Conservation (phyloP, 2,888 invertebrate species). For the Drosophila niveifrons region DNA sequence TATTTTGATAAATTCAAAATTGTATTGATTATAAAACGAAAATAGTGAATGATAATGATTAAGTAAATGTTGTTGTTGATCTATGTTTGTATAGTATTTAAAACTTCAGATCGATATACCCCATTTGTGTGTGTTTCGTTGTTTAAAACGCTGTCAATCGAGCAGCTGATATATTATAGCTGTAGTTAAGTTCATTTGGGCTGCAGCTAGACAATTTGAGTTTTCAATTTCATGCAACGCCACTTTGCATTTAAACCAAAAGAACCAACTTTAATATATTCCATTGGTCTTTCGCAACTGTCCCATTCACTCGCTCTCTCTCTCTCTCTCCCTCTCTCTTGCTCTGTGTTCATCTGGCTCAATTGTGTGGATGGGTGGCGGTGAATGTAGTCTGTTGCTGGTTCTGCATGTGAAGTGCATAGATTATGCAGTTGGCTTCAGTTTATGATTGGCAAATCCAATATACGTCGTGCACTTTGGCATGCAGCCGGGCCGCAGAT, state of each 20-base stretch:
- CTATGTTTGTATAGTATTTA: neutral
- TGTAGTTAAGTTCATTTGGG: constrained; percentile 31
- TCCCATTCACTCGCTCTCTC: neutral
- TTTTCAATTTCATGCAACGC: constrained; percentile 64
- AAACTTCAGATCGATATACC: neutral
- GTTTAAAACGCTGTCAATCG: too few species aligned
- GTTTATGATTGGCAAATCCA: constrained; percentile 81
- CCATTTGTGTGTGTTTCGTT: neutral
- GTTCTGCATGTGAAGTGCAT: constrained; percentile 72
- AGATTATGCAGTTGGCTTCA: constrained; percentile 81
- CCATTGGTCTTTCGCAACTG: constrained; percentile 49
- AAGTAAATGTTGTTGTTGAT: neutral
- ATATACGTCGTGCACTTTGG: constrained; percentile 78
- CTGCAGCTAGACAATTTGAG: constrained; percentile 36
- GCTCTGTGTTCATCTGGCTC: constrained; percentile 3
- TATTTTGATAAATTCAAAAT: too few species aligned
- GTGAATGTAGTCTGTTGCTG: constrained; percentile 29
- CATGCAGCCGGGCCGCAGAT: constrained; percentile 70
- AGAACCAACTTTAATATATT: constrained; percentile 55
- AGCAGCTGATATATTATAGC: neutral
- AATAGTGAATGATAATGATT: too few species aligned
- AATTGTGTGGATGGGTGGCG: constrained; percentile 10
- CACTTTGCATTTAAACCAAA: constrained; percentile 56
- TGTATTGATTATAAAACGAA: too few species aligned
- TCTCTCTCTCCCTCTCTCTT: constrained; percentile 2